Evolutionary conservation across 2,113 vertebrate genomes (phyloP), one percentile per base, ranked within the genome.

Genomic region (Semicossyphus pulcher): DNA sequence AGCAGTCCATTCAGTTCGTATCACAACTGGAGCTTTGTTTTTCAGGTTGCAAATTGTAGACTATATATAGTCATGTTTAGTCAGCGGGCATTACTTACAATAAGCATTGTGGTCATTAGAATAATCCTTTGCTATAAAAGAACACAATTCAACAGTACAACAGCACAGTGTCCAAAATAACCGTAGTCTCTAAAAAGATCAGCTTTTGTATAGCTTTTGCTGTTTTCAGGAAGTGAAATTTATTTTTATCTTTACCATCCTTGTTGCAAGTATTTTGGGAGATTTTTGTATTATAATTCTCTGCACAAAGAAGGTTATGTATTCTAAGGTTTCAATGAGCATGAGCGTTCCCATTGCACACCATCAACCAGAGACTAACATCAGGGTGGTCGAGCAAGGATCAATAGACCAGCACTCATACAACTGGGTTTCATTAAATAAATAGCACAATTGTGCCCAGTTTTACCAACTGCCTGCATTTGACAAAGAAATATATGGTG

Each of bases 21-120:
- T 39, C 26, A 78, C 23, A 65, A 78, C 7, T 41, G 70, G 26
- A 76, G 41, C 26, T 20, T 76, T 70, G 31, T 42, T 78, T 64
- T 59, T 12, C 62, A 48, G 21, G 25, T 48, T 41, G 25, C n/a
- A 51, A 45, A 51, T 16, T 64, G 26, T 10, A 10, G 4, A n/a
- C n/a, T 64, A 14, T 34, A 10, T 26, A 14, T 25, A 58, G n/a
- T 18, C 4, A 20, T 25, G 34, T 32, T 3, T 2, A 37, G 26
- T 31, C 26, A 28, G 5, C 42, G n/a, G n/a, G n/a, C n/a, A n/a
- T n/a, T n/a, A n/a, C n/a, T n/a, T n/a, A n/a, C n/a, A n/a, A n/a
- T n/a, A n/a, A n/a, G 1, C 12, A 37, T 11, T 10, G 7, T 10
- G 37, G 16, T 26, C 36, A 29, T 48, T 28, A 63, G 8, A 48